These are phyloP conservation scores for Boulengerochromis microlepis DNA, from an alignment of 2,113 vertebrate genomes.

Conservation along the genomic window DNA sequence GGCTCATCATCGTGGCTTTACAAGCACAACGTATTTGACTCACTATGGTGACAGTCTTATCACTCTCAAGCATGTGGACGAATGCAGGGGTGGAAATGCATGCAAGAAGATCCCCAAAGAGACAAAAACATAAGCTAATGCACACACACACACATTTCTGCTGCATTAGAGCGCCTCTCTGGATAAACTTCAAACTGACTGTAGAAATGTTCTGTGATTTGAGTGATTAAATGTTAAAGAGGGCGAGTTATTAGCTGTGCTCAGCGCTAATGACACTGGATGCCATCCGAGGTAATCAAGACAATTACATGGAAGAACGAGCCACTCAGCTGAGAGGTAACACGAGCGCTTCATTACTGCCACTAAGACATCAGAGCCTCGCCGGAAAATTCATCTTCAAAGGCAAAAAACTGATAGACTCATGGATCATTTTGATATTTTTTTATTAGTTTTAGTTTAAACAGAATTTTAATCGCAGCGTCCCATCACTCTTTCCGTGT, in stretches of 20 bases:
- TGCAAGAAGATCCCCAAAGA: neutral
- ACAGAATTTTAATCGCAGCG: neutral
- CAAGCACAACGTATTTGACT: neutral
- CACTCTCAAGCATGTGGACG: neutral
- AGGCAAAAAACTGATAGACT: neutral
- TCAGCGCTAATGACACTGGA: neutral
- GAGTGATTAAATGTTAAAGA: neutral
- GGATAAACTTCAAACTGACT: neutral
- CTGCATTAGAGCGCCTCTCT: neutral
- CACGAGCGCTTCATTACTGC: neutral
- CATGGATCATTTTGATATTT: slow-evolving; percentile 1
- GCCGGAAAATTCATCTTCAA: neutral
- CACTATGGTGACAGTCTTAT: neutral
- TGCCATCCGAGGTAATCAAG: neutral
- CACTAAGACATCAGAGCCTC: neutral
- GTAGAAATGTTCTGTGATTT: neutral
- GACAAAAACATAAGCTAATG: neutral
- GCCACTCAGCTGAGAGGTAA: neutral
- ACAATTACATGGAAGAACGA: neutral
- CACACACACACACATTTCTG: neutral
- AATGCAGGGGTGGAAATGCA: neutral
- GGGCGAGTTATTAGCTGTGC: neutral
- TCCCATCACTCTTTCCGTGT: neutral
- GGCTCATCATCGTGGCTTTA: neutral
- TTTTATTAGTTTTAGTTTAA: neutral